Evolutionary conservation across 1,140 invertebrate species (phyloP), one percentile per base, ranked within the genome.

Genomic region (Camponotus floridanus): DNA sequence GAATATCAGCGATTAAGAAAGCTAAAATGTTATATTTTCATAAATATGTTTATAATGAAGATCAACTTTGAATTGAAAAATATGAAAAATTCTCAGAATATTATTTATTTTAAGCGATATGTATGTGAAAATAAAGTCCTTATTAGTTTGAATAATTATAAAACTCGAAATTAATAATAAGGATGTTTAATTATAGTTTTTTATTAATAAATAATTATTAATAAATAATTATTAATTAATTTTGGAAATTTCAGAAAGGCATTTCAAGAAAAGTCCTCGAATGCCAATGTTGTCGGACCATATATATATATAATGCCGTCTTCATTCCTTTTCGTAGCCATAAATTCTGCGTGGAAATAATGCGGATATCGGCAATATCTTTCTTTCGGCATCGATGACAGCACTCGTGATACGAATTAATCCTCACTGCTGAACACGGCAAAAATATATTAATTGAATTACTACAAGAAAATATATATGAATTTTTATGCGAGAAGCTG

Each of bases 341-440:
- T 84, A 91, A 88, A 90, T 88, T 90, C 84, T 79, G 33, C 2
- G 39, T 61, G 61, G 65, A 87, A 92, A 90, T 87, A 81, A 90
- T 86, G 85, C 55, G 68, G 87, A 21, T 65, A 87, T 61, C 36
- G 57, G 31, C 26, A 71, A 73, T 61, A 45, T 70, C 21, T 85
- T 88, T 62, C 42, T 80, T 65, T n/a, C 21, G 4, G 55, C 39
- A 36, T 65, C 42, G 42, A 31, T 70, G n/a, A 18, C 1, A 36
- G 21, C 31, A 70, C 86, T 81, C 92, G 88, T 91, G 91, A 92
- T 87, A 61, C 13, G 88, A 89, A 89, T 92, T 76, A 78, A 76
- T 85, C 36, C 13, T 51, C 4, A 45, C 42, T 42, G 68, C 48
- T 45, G 55, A 83, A 83, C 26, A 18, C 55, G 39, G n/a, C 21